Conservation (phyloP, 2,888 invertebrate species). For the Meloe dianella region DNA sequence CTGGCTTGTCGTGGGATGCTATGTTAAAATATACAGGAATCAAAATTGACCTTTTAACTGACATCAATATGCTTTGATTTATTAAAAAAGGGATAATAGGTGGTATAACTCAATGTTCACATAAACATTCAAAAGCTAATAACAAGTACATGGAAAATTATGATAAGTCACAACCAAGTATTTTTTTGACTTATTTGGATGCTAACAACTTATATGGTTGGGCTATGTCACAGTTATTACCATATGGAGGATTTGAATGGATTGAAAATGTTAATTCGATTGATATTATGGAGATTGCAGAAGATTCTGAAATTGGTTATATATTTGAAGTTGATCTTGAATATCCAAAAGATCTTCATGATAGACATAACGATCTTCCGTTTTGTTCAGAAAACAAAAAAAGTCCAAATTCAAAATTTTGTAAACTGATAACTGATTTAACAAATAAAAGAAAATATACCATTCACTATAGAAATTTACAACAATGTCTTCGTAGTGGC, state of each 20-base stretch:
- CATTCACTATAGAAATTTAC: conserved; percentile 28
- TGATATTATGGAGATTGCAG: conserved; percentile 16
- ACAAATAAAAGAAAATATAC: conserved; percentile 21
- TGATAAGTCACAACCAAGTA: conserved; percentile 12
- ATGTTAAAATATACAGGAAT: conserved; percentile 40
- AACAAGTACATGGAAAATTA: conserved; percentile 43
- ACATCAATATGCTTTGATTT: conserved; percentile 44
- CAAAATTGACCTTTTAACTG: conserved; percentile 43
- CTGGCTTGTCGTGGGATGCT: conserved; percentile 20
- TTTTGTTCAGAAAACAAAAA: conserved; percentile 21
- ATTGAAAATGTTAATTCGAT: conserved; percentile 36
- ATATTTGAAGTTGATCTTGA: conserved; percentile 43
- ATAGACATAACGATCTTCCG: too few species aligned
- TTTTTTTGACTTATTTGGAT: background rate
- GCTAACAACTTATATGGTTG: background rate
- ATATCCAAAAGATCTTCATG: too few species aligned
- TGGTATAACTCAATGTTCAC: conserved; percentile 45
- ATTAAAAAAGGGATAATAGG: conserved; percentile 46
- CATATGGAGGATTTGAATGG: background rate
- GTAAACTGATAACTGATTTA: conserved; percentile 23
- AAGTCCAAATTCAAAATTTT: conserved; percentile 8
- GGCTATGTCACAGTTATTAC: background rate
- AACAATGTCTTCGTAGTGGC: conserved; percentile 26
- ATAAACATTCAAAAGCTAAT: conserved; percentile 44
- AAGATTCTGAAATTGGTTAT: conserved; percentile 42